Percentiles rank a stretch among this genome's conserved stretches.
Conservation (phyloP, 2,888 invertebrate species). For the Sarcophaga rosellei region DNA sequence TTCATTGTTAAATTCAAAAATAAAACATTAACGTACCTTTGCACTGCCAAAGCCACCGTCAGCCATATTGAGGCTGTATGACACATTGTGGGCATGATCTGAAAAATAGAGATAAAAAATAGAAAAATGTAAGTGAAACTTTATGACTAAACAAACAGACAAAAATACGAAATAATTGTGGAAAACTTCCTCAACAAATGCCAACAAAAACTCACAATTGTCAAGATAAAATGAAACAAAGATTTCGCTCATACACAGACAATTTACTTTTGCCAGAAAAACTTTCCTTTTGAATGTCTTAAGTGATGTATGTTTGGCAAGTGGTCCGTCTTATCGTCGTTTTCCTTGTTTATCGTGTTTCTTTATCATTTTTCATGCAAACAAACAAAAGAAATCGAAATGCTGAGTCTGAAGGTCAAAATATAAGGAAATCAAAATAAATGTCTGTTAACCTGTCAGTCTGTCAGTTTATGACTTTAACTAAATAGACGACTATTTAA, state of each 20-base stretch:
- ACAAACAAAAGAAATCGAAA: neutral
- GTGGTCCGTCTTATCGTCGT: neutral
- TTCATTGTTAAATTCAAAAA: neutral
- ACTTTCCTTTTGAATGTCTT: neutral
- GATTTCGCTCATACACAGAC: neutral
- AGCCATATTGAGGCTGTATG: conserved; percentile 97
- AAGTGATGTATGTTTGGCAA: neutral
- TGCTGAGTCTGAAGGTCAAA: neutral
- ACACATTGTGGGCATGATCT: conserved; percentile 90
- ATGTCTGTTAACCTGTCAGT: neutral
- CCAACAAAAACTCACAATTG: neutral
- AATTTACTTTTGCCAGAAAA: conserved; percentile 1
- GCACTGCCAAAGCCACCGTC: conserved; percentile 93
- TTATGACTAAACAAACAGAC: neutral
- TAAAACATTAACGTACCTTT: conserved; percentile 83
- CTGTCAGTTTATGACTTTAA: neutral
- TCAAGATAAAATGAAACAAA: conserved; percentile 9
- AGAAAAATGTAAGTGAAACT: conserved; percentile 9
- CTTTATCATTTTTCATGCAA: neutral
- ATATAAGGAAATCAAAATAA: neutral
- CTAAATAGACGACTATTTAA: neutral
- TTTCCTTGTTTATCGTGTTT: neutral
- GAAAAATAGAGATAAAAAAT: conserved; percentile 70
- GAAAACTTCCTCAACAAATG: neutral
- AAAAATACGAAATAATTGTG: neutral